Conservation (phyloP, 2,888 invertebrate genomes). For the Athetis lepigone region DNA sequence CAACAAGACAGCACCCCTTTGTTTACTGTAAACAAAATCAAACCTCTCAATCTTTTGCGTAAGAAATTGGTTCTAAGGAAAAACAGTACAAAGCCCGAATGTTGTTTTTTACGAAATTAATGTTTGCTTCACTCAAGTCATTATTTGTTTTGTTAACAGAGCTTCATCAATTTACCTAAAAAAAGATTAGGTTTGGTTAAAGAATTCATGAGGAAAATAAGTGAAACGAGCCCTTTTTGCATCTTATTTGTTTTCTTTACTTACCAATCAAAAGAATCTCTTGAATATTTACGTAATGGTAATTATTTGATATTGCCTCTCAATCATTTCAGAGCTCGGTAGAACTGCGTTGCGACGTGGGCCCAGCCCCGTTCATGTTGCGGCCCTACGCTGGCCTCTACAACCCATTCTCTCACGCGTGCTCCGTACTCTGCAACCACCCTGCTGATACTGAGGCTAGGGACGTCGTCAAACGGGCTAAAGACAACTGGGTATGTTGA, state of each 20-base stretch:
- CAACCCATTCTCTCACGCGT: constrained; percentile 95
- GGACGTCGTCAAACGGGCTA: constrained; percentile 93
- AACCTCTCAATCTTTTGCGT: constrained; percentile 3
- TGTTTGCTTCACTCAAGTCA: constrained; percentile 1
- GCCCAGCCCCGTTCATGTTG: constrained; percentile 93
- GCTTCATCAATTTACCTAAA: constrained; percentile 14
- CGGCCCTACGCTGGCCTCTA: constrained; percentile 95
- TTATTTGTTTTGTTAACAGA: constrained; percentile 8
- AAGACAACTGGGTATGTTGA: constrained; percentile 92
- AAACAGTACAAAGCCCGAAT: neutral
- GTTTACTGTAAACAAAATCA: constrained; percentile 18
- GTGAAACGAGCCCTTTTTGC: neutral
- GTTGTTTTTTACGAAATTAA: constrained; percentile 4
- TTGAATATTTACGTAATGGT: too few species aligned
- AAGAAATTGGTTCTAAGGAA: constrained; percentile 10
- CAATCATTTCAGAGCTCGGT: constrained; percentile 72
- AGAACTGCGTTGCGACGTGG: constrained; percentile 91
- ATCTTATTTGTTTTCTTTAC: too few species aligned
- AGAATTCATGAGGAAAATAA: neutral
- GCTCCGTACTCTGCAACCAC: constrained; percentile 96
- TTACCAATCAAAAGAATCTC: too few species aligned
- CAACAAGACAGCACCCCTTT: constrained; percentile 2
- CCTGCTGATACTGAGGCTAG: constrained; percentile 94
- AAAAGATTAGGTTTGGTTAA: neutral
- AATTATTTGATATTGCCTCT: neutral